These are phyloP conservation scores for Podabrus alpinus DNA, from an alignment of 2,888 invertebrate genomes.

Conservation along the genomic window DNA sequence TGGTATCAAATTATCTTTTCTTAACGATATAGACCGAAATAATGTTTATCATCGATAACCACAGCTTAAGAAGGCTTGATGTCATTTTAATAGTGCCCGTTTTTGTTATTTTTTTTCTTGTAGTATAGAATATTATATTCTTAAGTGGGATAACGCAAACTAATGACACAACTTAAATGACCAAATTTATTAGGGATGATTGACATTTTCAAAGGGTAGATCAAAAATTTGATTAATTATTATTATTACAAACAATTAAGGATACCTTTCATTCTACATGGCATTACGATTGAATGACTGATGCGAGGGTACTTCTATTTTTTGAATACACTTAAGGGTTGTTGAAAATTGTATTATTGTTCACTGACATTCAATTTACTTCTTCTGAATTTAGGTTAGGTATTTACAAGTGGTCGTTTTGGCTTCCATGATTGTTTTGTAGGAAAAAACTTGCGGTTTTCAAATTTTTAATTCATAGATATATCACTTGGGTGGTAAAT, in stretches of 20 bases:
- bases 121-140: too few species aligned
- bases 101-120: background rate
- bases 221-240: conserved; percentile 9
- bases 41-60: background rate
- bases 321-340: background rate
- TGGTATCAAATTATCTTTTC: background rate
- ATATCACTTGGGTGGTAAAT: background rate
- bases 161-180: background rate
- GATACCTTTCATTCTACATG: background rate
- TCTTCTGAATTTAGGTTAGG: background rate
- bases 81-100: background rate
- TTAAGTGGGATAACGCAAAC: background rate
- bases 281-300: background rate
- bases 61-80: background rate
- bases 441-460: background rate
- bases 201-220: background rate
- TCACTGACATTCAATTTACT: background rate
- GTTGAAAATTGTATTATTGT: background rate
- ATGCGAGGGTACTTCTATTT: background rate
- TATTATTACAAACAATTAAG: conserved; percentile 10
- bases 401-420: too few species aligned
- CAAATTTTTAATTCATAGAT: background rate
- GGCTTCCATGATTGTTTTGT: too few species aligned
- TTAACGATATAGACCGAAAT: background rate
- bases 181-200: background rate